These are phyloP conservation scores for Andrena flavipes DNA, from an alignment of 2,888 invertebrate genomes.

Conservation along the genomic window DNA sequence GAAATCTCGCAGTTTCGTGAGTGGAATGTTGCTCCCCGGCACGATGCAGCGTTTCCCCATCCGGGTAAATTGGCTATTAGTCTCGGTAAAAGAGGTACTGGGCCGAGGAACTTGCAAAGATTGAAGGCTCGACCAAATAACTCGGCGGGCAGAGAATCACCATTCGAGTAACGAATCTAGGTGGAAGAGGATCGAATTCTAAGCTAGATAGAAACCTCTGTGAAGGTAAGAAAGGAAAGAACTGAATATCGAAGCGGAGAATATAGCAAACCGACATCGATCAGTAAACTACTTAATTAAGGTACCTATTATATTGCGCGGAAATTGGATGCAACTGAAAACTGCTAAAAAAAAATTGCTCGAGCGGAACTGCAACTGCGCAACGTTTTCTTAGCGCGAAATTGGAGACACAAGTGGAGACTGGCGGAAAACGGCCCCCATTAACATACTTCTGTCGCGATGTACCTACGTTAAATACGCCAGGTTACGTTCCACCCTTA, in stretches of 20 bases:
- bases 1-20: conserved; percentile 1
- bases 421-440: not conserved
- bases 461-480: conserved; percentile 19
- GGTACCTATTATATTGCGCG: not conserved
- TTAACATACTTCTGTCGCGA: conserved; percentile 35
- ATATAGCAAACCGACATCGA: not conserved
- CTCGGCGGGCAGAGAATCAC: not conserved
- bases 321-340: not conserved
- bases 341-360: not conserved
- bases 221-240: not conserved
- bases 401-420: conserved; percentile 17
- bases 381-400: not conserved
- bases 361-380: not conserved
- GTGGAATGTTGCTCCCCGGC: not conserved
- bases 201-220: not conserved
- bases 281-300: not conserved
- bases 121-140: no score
- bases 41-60: not conserved
- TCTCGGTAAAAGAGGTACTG: not conserved
- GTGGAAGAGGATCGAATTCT: not conserved
- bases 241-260: not conserved
- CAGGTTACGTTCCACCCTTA: conserved; percentile 33
- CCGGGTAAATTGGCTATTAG: not conserved
- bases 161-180: not conserved
- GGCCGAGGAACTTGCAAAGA: not conserved